Conservation (phyloP, 2,797 vertebrate genomes). For the Pangasius mekongensis region DNA sequence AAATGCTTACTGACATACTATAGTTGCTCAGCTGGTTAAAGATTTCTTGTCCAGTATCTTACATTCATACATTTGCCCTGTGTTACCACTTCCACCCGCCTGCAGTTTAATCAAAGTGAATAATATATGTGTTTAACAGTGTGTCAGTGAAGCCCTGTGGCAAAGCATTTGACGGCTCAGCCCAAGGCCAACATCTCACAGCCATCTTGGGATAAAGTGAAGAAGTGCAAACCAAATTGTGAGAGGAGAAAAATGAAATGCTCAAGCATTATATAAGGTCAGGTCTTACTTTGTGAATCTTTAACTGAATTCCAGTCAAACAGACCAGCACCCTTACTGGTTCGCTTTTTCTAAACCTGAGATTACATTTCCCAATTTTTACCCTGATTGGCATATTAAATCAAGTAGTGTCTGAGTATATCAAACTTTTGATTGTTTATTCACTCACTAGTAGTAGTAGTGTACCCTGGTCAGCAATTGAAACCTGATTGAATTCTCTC, state of each 20-base stretch:
- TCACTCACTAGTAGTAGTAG: background rate
- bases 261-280: conserved; percentile 30
- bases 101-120: conserved; percentile 35
- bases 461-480: background rate
- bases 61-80: conserved; percentile 24
- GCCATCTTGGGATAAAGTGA: conserved; percentile 43
- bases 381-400: background rate
- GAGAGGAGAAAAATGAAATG: conserved; percentile 44
- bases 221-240: conserved; percentile 1
- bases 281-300: conserved; percentile 42
- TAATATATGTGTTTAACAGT: conserved; percentile 37
- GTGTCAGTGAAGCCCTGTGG: conserved; percentile 40
- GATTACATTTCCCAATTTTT: background rate
- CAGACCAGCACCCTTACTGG: background rate
- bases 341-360: background rate
- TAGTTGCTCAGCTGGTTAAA: background rate
- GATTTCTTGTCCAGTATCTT: background rate
- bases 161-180: conserved; percentile 37
- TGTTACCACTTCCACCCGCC: conserved; percentile 16
- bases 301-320: conserved; percentile 43
- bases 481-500: background rate
- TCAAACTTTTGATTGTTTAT: background rate
- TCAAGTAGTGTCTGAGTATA: background rate
- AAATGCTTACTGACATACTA: background rate
- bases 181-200: conserved; percentile 35